A percentile compares a stretch with the other conserved stretches of the same genome.
Conservation (phyloP, 2,888 invertebrate genomes). For the Heliconius erato region DNA sequence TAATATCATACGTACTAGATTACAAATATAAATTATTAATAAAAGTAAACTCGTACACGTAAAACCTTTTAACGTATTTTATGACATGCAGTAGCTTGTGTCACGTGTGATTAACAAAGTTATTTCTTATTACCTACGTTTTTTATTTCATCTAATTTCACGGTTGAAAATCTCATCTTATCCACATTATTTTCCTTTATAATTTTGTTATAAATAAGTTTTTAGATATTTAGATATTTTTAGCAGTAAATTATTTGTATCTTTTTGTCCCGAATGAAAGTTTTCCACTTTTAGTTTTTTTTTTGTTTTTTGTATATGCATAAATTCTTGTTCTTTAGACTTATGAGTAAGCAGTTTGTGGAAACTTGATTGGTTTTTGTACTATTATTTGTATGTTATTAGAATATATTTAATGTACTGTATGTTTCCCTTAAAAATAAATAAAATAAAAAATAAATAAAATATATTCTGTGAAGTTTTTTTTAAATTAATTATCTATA, state of each 20-base stretch:
- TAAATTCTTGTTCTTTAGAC: no score
- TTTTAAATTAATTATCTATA: background rate
- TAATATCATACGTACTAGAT: slow-evolving; percentile 34
- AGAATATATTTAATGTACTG: no score
- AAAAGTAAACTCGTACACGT: slow-evolving; percentile 20
- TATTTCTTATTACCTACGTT: slow-evolving; percentile 1
- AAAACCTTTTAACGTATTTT: slow-evolving; percentile 31
- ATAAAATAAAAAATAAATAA: no score
- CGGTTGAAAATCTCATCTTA: slow-evolving; percentile 48
- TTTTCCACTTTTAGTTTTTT: no score
- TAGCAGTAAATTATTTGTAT: no score
- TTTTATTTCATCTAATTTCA: slow-evolving; percentile 44
- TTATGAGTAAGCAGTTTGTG: no score
- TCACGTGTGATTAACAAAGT: background rate
- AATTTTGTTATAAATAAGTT: background rate
- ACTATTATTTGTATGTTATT: no score
- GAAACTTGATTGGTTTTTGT: no score
- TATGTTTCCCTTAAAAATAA: no score
- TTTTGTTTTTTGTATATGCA: no score
- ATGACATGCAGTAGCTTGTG: background rate
- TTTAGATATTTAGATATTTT: background rate
- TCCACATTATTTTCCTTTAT: background rate
- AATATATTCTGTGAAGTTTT: slow-evolving; percentile 27
- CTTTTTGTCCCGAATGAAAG: no score
- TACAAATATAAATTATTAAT: slow-evolving; percentile 8